Evolutionary conservation across 2,888 invertebrate genomes (phyloP).

Genomic region (Camponotus fellah): DNA sequence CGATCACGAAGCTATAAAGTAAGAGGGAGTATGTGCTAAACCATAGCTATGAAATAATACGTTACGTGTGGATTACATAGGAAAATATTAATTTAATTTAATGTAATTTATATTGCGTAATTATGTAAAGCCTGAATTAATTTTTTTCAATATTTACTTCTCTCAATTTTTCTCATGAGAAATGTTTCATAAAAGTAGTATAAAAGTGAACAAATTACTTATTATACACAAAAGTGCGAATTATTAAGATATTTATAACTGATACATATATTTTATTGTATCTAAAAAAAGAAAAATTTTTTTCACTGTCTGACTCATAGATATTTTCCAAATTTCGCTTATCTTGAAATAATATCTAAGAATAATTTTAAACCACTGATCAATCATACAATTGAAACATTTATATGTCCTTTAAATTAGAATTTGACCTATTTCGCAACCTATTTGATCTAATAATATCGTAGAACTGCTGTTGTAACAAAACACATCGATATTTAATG

Average conservation of each 20-base stretch:
- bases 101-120: background rate
- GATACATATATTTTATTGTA: background rate
- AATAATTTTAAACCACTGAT: background rate
- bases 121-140: background rate
- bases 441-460: slow-evolving; percentile 33
- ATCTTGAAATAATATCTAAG: too few relatives aligned
- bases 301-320: background rate
- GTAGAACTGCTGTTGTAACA: background rate
- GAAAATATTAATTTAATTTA: background rate
- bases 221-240: background rate
- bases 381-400: background rate
- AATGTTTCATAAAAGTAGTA: background rate
- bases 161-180: slow-evolving; percentile 13
- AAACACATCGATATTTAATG: background rate
- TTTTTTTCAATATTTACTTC: background rate
- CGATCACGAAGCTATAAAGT: background rate
- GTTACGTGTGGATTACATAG: background rate
- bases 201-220: background rate
- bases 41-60: background rate
- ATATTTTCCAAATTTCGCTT: background rate
- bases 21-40: background rate
- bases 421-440: slow-evolving; percentile 19
- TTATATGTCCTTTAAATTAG: slow-evolving; percentile 16
- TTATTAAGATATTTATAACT: background rate
- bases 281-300: background rate